These are phyloP conservation scores for Eurois occulta DNA, from an alignment of 2,888 invertebrate genomes.

Conservation along the genomic window DNA sequence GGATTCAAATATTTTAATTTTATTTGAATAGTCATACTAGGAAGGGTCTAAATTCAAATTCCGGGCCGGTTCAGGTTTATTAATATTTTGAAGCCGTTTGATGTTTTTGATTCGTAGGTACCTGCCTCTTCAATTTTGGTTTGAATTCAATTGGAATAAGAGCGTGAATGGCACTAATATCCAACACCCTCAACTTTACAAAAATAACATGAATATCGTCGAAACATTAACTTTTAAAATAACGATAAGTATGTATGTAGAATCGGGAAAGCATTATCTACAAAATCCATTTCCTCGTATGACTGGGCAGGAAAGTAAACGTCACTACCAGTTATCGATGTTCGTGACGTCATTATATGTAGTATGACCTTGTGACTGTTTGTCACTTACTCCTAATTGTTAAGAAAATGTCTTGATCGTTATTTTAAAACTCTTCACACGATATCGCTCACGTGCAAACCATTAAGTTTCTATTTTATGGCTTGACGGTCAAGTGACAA, in stretches of 20 bases:
- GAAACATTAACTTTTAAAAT: constrained; percentile 70
- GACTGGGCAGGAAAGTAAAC: constrained; percentile 29
- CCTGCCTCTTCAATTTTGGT: not conserved
- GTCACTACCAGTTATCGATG: constrained; percentile 16
- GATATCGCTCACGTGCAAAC: too few relatives aligned
- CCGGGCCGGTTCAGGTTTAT: not conserved
- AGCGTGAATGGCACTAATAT: not conserved
- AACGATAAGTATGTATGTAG: constrained; percentile 51
- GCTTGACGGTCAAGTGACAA: too few relatives aligned
- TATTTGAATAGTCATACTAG: constrained; percentile 19
- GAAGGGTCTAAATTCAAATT: constrained; percentile 13
- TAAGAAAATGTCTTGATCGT: too few relatives aligned
- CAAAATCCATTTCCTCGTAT: constrained; percentile 57
- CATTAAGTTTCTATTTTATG: too few relatives aligned
- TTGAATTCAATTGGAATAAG: not conserved
- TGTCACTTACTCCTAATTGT: too few relatives aligned
- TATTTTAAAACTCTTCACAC: too few relatives aligned
- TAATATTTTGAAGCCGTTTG: constrained; percentile 7
- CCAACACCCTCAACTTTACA: not conserved
- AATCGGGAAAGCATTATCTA: constrained; percentile 56
- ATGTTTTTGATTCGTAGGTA: not conserved
- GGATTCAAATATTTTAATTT: constrained; percentile 30
- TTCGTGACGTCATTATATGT: constrained; percentile 15
- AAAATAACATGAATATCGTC: constrained; percentile 69
- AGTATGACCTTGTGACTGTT: too few relatives aligned